These are phyloP conservation scores for Sebastes hubbsi DNA, from an alignment of 2,797 vertebrate genomes.

Conservation along the genomic window DNA sequence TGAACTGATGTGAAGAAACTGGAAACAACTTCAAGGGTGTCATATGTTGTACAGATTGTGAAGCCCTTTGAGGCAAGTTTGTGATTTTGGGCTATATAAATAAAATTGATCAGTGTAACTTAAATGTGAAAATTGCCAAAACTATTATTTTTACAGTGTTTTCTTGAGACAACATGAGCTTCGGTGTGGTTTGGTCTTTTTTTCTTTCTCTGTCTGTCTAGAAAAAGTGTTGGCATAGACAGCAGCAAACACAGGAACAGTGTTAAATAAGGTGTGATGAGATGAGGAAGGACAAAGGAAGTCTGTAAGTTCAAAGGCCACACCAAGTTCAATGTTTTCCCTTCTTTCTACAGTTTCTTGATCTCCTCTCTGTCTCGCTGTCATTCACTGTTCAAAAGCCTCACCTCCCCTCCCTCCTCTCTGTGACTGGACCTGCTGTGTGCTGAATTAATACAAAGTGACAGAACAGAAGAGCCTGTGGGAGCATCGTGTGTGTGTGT, in stretches of 20 bases:
- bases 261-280: conserved; percentile 6
- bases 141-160: neutral
- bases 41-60: too few relatives aligned
- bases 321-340: conserved; percentile 27
- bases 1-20: too few relatives aligned
- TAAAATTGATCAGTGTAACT: neutral
- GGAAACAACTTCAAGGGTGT: too few relatives aligned
- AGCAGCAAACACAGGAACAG: neutral
- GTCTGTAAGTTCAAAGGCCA: conserved; percentile 30
- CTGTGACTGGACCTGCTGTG: conserved; percentile 36
- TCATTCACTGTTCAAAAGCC: conserved; percentile 23
- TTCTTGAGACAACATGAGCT: neutral
- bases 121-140: neutral
- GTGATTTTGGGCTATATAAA: neutral
- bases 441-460: conserved; percentile 66
- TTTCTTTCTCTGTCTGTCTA: conserved; percentile 1
- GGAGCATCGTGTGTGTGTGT: conserved; percentile 28
- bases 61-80: neutral
- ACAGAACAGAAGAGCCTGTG: conserved; percentile 64
- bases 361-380: neutral
- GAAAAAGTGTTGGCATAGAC: conserved; percentile 12
- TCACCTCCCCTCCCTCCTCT: neutral
- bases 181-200: conserved; percentile 1
- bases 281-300: conserved; percentile 25
- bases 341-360: conserved; percentile 5